phyloP scores from a whole-genome alignment of 2,797 vertebrate genomes.

The Brachyrhaphis roseni region DNA sequence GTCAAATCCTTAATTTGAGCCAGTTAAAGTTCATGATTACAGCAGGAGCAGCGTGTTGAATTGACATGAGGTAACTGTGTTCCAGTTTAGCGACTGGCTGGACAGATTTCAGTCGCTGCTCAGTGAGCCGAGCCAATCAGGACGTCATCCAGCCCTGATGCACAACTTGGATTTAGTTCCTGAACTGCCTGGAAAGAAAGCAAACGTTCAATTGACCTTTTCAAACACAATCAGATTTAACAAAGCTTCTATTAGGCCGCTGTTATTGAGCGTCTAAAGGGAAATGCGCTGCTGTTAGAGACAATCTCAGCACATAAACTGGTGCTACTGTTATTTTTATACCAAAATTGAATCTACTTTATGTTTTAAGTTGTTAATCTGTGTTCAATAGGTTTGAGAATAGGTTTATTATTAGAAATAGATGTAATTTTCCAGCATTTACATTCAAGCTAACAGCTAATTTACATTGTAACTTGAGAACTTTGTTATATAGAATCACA shows the following conservation, averaged over 20 bases:
- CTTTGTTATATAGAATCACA: no score
- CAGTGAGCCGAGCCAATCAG: slow-evolving; percentile 53
- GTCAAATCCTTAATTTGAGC: background rate
- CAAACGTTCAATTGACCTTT: slow-evolving; percentile 50
- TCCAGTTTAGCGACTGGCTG: slow-evolving; percentile 56
- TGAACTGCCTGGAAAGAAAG: slow-evolving; percentile 48
- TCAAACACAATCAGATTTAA: slow-evolving; percentile 53
- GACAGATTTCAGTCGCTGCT: slow-evolving; percentile 53
- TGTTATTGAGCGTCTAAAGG: background rate
- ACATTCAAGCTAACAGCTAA: background rate
- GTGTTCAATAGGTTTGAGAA: background rate
- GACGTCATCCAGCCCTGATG: slow-evolving; percentile 59
- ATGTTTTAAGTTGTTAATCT: background rate
- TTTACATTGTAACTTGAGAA: no score
- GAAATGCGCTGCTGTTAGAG: background rate
- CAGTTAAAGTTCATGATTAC: background rate
- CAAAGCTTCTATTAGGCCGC: slow-evolving; percentile 26
- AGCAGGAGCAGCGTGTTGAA: background rate
- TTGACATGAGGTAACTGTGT: slow-evolving; percentile 39
- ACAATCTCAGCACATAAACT: background rate
- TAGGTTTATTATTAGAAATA: background rate
- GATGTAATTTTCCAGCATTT: background rate
- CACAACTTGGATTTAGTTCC: slow-evolving; percentile 40
- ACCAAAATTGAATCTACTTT: background rate
- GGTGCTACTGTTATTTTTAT: background rate